Evolutionary conservation across 2,888 invertebrate genomes (phyloP), one percentile per base, ranked within the genome.

Genomic region (Agelastica alni): DNA sequence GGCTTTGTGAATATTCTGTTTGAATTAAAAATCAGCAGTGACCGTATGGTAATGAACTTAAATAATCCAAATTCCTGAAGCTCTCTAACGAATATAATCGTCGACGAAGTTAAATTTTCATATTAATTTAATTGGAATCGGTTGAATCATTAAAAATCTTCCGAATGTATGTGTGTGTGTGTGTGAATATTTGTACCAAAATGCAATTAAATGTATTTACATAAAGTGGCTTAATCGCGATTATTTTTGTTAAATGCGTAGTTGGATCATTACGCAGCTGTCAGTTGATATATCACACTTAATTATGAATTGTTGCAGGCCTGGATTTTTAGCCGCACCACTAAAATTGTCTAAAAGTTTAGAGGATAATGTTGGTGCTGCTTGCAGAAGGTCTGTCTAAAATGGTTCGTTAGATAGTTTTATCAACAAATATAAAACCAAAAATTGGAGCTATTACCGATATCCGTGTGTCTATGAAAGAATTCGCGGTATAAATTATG

Each of bases 151-250:
- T 56, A 59, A 59, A 62, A 62, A 65, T 66, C 58, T 59, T 61
- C 62, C 37, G 32, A 28, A 28, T 28, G 17, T 34, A 39, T 47
- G n/a, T 30, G 16, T 30, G 16, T n/a, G n/a, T n/a, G n/a, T n/a
- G n/a, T n/a, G n/a, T n/a, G n/a, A n/a, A n/a, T n/a, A n/a, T 26
- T 26, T 3, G 26, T 26, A 7, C 41, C 39, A 65, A 66, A 68
- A 66, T 61, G 61, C 62, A 70, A 70, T 70, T 68, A 70, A 65
- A 62, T 53, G 59, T 63, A 70, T 70, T 70, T 70, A 69, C 70
- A 70, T 70, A 70, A 68, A 68, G 63, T 66, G 69, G 66, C 67
- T 68, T 68, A 68, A 67, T 69, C 60, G 66, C 68, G 62, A 70
- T 70, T 68, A 68, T 62, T 51, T 56, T 58, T 55, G 54, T 20